Evolutionary conservation across 2,888 invertebrate genomes (phyloP).

Genomic region (Endotricha flammealis): DNA sequence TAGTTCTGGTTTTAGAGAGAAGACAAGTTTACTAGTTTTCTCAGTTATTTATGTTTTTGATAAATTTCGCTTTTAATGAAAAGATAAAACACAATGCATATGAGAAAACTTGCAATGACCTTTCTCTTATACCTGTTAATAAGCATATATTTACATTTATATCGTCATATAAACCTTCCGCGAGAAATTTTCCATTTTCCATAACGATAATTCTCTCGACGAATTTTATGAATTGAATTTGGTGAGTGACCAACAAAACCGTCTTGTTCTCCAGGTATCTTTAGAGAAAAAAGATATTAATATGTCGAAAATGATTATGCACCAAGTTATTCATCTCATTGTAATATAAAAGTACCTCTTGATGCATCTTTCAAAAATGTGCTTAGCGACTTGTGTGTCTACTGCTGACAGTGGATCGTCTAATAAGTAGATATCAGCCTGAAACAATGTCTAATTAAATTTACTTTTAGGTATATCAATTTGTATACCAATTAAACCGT

Average conservation of each 20-base stretch:
- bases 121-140: no score
- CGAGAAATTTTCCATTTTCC: slow-evolving; percentile 57
- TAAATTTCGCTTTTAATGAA: no score
- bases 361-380: slow-evolving; percentile 84
- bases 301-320: no score
- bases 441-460: slow-evolving; percentile 24
- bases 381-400: slow-evolving; percentile 83
- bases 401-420: slow-evolving; percentile 88
- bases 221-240: slow-evolving; percentile 86
- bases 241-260: slow-evolving; percentile 89
- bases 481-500: neutral
- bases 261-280: slow-evolving; percentile 82
- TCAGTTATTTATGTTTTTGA: no score
- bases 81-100: no score
- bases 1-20: no score
- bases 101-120: no score
- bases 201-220: slow-evolving; percentile 78
- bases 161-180: slow-evolving; percentile 53
- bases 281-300: neutral
- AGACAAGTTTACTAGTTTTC: no score
- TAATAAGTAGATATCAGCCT: slow-evolving; percentile 85
- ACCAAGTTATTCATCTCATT: neutral
- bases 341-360: slow-evolving; percentile 40
- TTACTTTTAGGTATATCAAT: neutral
- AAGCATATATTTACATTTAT: slow-evolving; percentile 51